Conservation (phyloP, 2,888 invertebrate species). For the Leistus spinibarbis region DNA sequence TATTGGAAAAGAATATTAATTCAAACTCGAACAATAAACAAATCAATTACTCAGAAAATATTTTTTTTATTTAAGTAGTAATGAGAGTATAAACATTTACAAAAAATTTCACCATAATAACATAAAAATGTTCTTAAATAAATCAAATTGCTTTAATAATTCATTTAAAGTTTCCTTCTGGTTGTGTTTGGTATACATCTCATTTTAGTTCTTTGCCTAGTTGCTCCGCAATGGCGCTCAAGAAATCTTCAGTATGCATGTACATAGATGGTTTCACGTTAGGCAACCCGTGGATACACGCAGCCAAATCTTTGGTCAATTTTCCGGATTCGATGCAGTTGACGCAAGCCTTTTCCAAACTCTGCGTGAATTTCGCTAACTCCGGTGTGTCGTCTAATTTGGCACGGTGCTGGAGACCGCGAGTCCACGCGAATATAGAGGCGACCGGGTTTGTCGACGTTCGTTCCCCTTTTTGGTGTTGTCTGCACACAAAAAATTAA, state of each 20-base stretch:
- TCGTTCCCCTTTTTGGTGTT: constrained; percentile 83
- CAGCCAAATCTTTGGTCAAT: constrained; percentile 89
- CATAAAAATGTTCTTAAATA: neutral
- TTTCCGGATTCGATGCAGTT: constrained; percentile 82
- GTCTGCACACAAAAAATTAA: constrained; percentile 60
- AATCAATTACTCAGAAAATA: neutral
- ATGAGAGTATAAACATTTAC: neutral
- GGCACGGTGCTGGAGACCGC: constrained; percentile 82
- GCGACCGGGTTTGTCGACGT: constrained; percentile 92
- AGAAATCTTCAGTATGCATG: constrained; percentile 84
- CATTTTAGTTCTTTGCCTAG: constrained; percentile 60
- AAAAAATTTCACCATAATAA: neutral
- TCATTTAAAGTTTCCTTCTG: neutral
- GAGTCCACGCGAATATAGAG: constrained; percentile 90
- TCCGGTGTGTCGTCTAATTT: constrained; percentile 79
- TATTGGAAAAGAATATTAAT: too few species aligned
- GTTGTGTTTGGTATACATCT: neutral
- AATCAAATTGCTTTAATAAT: neutral
- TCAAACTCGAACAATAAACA: neutral
- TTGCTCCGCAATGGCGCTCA: constrained; percentile 78
- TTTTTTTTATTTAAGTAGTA: neutral
- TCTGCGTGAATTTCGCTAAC: constrained; percentile 70
- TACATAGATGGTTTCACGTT: constrained; percentile 84
- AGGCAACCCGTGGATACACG: constrained; percentile 82
- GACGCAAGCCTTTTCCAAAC: constrained; percentile 82